Conservation (phyloP, 1,140 invertebrate species). For the Nephotettix cincticeps region DNA sequence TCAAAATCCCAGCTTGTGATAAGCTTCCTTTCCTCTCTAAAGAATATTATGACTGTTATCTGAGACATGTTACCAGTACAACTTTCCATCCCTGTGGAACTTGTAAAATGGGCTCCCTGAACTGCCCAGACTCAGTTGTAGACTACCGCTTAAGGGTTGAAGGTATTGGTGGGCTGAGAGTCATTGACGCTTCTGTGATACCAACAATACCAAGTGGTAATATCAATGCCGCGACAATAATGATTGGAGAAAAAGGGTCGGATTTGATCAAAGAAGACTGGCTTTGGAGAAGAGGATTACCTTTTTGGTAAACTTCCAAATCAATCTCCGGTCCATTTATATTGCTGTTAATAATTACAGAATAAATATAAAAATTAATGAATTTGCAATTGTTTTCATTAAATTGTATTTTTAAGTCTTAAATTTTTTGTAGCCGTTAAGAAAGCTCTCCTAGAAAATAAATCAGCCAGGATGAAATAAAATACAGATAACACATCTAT, state of each 20-base stretch:
- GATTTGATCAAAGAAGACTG: conserved; percentile 63
- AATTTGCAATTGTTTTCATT: no score
- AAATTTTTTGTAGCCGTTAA: no score
- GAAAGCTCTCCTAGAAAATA: no score
- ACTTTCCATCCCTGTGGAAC: conserved; percentile 55
- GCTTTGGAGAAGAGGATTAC: no score
- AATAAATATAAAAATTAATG: no score
- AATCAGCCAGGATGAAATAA: no score
- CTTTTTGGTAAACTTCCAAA: no score
- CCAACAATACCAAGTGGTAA: conserved; percentile 66
- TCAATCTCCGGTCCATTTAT: no score
- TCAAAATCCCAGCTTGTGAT: conserved; percentile 62
- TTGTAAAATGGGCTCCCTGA: conserved; percentile 63
- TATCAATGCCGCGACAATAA: conserved; percentile 66
- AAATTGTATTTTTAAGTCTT: no score
- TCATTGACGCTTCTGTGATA: conserved; percentile 73
- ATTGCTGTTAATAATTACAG: no score
- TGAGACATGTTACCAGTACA: conserved; percentile 48
- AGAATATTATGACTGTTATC: conserved; percentile 70
- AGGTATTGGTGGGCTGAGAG: conserved; percentile 58
- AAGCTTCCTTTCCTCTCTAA: conserved; percentile 61
- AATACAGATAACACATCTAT: no score
- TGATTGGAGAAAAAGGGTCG: conserved; percentile 67
- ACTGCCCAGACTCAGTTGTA: conserved; percentile 59
- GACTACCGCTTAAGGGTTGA: conserved; percentile 58